phyloP scores from a whole-genome alignment of 2,113 vertebrate genomes.

The Pterocles orientalis region DNA sequence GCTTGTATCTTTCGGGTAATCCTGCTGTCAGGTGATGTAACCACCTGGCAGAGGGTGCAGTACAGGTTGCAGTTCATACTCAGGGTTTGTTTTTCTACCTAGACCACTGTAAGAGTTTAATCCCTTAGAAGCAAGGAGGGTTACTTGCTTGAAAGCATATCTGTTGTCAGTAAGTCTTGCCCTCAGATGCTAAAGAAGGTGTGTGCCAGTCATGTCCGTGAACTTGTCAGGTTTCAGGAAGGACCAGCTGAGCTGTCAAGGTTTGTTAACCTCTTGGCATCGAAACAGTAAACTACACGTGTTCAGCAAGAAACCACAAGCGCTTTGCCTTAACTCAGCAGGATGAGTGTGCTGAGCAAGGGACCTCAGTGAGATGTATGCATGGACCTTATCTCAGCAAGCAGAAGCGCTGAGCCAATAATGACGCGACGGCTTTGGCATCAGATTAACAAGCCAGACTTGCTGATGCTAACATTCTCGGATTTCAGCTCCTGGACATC shows the following conservation, averaged over 20 bases:
- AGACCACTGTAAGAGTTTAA: neutral
- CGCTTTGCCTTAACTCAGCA: neutral
- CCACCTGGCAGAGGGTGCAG: accelerated
- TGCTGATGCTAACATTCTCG: neutral
- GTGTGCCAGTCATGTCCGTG: accelerated
- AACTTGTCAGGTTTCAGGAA: neutral
- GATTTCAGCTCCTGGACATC: neutral
- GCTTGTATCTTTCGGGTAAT: neutral
- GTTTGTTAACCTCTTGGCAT: neutral
- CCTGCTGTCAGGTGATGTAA: neutral
- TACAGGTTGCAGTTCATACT: neutral
- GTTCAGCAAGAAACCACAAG: neutral
- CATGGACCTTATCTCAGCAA: neutral
- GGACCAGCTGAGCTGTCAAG: neutral
- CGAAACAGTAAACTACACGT: neutral
- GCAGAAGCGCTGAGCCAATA: neutral
- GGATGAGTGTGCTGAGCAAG: constrained; percentile 2
- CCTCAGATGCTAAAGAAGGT: neutral
- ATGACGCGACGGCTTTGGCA: neutral
- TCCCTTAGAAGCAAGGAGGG: neutral
- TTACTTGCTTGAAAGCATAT: neutral
- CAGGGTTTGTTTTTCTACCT: neutral
- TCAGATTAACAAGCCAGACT: neutral
- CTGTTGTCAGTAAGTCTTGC: neutral
- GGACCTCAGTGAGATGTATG: neutral